Conservation (phyloP, 2,888 invertebrate species). For the Acronicta alni region DNA sequence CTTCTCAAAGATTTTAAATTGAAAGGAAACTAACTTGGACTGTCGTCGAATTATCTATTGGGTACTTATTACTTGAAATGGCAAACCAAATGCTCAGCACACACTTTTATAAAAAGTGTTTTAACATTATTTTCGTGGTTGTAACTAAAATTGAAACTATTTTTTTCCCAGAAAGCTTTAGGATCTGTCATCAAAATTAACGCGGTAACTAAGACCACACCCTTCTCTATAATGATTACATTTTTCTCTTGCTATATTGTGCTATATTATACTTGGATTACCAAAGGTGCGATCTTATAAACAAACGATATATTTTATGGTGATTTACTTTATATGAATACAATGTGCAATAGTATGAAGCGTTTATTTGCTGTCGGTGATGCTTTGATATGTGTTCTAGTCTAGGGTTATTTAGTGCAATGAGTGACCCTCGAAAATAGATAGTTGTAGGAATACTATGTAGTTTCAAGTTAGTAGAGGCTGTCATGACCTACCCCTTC, state of each 20-base stretch:
- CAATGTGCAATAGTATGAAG: conserved; percentile 61
- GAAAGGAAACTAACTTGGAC: no score
- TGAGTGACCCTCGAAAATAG: not conserved
- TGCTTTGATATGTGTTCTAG: conserved; percentile 6
- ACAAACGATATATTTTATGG: conserved; percentile 51
- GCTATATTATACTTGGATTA: conserved; percentile 57
- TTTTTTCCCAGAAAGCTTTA: no score
- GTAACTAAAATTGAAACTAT: no score
- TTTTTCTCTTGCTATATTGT: conserved; percentile 42
- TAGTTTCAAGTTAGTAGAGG: no score
- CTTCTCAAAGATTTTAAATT: no score
- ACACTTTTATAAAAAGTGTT: no score
- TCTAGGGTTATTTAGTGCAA: not conserved
- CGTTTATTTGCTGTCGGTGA: conserved; percentile 38
- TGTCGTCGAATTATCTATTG: no score
- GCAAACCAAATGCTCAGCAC: no score
- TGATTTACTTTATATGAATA: conserved; percentile 67
- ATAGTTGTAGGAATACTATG: not conserved
- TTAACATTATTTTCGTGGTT: no score
- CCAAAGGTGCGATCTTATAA: conserved; percentile 69
- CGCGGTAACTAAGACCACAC: conserved; percentile 40
- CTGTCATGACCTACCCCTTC: no score
- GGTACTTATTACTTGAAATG: no score
- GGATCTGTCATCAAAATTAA: not conserved
- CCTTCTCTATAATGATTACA: conserved; percentile 11